Percentiles rank a stretch among this genome's conserved stretches.
These are phyloP conservation scores for Antheraea assamensis DNA, from an alignment of 2,888 invertebrate genomes.

Conservation along the genomic window DNA sequence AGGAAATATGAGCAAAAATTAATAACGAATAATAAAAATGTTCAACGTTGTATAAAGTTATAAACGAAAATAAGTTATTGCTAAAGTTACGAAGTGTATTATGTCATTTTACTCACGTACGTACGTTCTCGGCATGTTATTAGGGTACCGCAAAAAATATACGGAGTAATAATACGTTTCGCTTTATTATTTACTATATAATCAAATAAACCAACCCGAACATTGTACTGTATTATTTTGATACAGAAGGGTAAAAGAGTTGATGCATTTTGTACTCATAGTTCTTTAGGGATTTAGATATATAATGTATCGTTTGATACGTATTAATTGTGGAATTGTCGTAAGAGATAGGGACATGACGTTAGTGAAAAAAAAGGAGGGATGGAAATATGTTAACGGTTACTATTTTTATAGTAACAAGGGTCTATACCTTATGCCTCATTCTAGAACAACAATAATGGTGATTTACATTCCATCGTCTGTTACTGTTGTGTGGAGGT, in stretches of 20 bases:
- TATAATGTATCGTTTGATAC: too few species aligned
- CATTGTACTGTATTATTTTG: not conserved
- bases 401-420: too few species aligned
- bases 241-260: not conserved
- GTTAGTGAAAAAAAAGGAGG: too few species aligned
- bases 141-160: not conserved
- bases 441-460: too few species aligned
- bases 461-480: too few species aligned
- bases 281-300: too few species aligned
- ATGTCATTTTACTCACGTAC: conserved; percentile 1
- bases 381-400: too few species aligned
- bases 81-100: not conserved
- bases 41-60: not conserved
- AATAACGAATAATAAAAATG: not conserved
- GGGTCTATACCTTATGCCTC: too few species aligned
- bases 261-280: not conserved
- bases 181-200: not conserved
- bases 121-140: not conserved
- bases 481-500: too few species aligned
- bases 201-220: not conserved
- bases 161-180: not conserved
- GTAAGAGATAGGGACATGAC: too few species aligned
- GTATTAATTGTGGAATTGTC: too few species aligned
- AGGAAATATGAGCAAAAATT: not conserved
- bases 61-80: not conserved